Percentiles rank a stretch among this genome's conserved stretches.
These are phyloP conservation scores for Danio tinwini DNA, from an alignment of 2,797 vertebrate species.

Conservation along the genomic window DNA sequence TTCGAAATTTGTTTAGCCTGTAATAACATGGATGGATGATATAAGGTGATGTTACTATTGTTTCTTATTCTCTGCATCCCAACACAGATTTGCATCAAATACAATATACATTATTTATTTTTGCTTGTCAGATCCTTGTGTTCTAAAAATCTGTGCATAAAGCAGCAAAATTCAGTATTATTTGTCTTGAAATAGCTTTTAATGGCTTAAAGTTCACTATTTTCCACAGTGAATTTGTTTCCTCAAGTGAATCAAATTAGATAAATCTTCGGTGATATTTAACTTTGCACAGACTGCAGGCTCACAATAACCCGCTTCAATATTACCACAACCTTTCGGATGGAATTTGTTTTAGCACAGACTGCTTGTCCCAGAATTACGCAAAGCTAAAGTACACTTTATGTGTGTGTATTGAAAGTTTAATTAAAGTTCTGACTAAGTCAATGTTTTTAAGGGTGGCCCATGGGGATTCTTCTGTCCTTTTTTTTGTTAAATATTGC, in stretches of 20 bases:
- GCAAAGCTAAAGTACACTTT: slow-evolving; percentile 41
- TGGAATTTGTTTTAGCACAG: slow-evolving; percentile 54
- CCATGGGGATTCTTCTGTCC: slow-evolving; percentile 46
- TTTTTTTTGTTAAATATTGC: slow-evolving; percentile 27
- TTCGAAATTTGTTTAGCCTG: neutral
- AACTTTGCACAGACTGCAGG: neutral
- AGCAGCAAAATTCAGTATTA: neutral
- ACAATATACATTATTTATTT: neutral
- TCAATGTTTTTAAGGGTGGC: slow-evolving; percentile 42
- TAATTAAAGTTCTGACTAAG: slow-evolving; percentile 51
- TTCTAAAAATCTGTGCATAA: neutral
- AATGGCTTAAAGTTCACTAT: neutral
- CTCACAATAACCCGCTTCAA: slow-evolving; percentile 37
- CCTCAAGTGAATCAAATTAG: neutral
- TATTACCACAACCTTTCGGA: slow-evolving; percentile 42
- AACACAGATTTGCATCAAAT: slow-evolving; percentile 8
- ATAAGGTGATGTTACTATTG: slow-evolving; percentile 3
- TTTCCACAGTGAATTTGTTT: neutral
- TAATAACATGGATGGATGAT: slow-evolving; percentile 15
- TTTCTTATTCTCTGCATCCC: slow-evolving; percentile 8
- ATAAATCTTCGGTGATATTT: slow-evolving; percentile 31
- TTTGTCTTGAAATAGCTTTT: neutral
- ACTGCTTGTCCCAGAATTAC: slow-evolving; percentile 51
- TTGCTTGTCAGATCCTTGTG: neutral
- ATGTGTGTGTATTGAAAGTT: slow-evolving; percentile 41